Conservation (phyloP, 2,113 vertebrate species). For the Poeciliopsis retropinna region DNA sequence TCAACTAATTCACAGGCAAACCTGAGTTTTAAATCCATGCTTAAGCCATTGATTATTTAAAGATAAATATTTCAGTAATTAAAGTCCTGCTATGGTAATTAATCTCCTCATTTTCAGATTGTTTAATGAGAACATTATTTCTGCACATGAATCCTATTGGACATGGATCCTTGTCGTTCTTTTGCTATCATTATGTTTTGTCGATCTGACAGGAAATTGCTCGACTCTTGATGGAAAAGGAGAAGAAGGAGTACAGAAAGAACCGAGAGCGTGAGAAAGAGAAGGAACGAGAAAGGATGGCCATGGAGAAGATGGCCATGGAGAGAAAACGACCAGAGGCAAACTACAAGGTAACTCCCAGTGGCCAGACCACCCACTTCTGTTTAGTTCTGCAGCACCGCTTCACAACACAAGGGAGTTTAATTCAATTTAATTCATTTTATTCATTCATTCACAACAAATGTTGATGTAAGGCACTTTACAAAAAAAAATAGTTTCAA, state of each 20-base stretch:
- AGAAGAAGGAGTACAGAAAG: conserved; percentile 89
- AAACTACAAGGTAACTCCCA: conserved; percentile 83
- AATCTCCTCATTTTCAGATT: too few species aligned
- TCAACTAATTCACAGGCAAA: background rate
- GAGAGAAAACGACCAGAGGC: conserved; percentile 85
- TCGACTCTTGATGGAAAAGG: conserved; percentile 90
- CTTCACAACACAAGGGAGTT: too few species aligned
- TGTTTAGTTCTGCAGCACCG: too few species aligned
- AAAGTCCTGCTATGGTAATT: background rate
- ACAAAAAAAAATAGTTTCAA: too few species aligned
- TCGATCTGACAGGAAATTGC: conserved; percentile 86
- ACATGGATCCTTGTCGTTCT: background rate
- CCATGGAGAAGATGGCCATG: conserved; percentile 79
- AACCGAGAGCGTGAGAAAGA: conserved; percentile 72
- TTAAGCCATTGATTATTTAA: background rate
- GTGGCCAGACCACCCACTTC: background rate
- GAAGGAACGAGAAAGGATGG: conserved; percentile 60
- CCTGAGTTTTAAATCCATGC: background rate
- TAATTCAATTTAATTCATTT: too few species aligned
- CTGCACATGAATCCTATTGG: background rate
- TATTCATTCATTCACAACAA: too few species aligned
- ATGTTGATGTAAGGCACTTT: too few species aligned
- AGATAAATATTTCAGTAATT: background rate
- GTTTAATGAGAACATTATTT: background rate
- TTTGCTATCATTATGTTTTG: background rate